Conservation (phyloP, 2,113 vertebrate species). For the Nyctibius bracteatus region DNA sequence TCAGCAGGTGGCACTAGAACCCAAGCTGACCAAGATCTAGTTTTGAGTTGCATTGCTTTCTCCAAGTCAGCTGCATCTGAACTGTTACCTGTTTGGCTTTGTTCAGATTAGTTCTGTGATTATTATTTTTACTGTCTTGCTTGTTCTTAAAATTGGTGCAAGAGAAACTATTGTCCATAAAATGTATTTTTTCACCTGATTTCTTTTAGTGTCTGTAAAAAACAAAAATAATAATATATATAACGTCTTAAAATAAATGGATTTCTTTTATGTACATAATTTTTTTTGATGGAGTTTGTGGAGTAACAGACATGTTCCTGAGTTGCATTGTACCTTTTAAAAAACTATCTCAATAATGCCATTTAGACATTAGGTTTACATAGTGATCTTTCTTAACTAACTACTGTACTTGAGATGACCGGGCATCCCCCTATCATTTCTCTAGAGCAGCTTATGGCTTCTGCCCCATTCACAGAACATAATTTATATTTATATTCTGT, state of each 20-base stretch:
- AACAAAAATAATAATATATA: not conserved
- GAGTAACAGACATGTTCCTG: not conserved
- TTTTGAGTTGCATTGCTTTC: not conserved
- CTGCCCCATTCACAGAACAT: not conserved
- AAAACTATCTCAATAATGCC: not conserved
- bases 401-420: not conserved
- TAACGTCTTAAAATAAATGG: not conserved
- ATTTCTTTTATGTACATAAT: not conserved
- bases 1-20: constrained; percentile 53
- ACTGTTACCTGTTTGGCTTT: not conserved
- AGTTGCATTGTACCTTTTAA: not conserved
- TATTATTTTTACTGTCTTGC: not conserved
- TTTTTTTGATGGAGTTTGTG: not conserved
- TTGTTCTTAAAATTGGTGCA: not conserved
- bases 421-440: not conserved
- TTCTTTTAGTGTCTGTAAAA: not conserved
- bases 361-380: not conserved
- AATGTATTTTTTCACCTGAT: not conserved
- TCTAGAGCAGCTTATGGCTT: not conserved
- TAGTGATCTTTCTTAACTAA: not conserved
- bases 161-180: not conserved
- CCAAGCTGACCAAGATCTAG: not conserved
- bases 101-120: not conserved
- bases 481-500: not conserved
- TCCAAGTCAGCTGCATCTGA: not conserved